Conservation (phyloP, 1,140 invertebrate genomes). For the Telenomus remus region DNA sequence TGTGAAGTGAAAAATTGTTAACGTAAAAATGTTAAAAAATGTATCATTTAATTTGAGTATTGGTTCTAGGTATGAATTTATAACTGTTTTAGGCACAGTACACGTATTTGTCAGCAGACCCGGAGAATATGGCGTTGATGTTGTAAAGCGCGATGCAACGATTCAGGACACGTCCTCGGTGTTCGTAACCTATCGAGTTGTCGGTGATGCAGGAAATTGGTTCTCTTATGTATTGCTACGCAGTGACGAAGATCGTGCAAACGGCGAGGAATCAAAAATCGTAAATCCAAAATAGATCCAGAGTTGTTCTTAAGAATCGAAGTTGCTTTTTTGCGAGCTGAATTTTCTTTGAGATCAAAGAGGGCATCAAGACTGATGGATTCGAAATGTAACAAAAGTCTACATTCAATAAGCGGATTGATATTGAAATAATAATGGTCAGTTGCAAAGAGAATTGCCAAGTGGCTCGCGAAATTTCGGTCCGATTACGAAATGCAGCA, state of each 20-base stretch:
- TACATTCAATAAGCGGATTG: too few species aligned
- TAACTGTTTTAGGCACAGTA: conserved; percentile 13
- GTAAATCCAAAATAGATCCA: conserved; percentile 63
- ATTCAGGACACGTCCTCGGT: conserved; percentile 54
- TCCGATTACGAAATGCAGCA: too few species aligned
- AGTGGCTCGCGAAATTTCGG: too few species aligned
- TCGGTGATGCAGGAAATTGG: conserved; percentile 75
- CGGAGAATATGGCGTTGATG: conserved; percentile 42
- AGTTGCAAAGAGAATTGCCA: too few species aligned
- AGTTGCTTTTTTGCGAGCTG: neutral
- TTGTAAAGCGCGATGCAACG: conserved; percentile 29
- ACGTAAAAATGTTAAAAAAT: neutral
- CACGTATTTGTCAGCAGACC: conserved; percentile 40
- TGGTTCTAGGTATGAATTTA: neutral
- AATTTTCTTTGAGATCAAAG: too few species aligned
- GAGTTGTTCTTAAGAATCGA: too few species aligned
- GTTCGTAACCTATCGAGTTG: conserved; percentile 61
- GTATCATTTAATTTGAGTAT: neutral
- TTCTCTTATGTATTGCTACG: conserved; percentile 76
- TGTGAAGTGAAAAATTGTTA: too few species aligned
- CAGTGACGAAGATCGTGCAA: conserved; percentile 68
- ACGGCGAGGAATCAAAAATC: conserved; percentile 60
- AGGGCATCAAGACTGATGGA: too few species aligned
- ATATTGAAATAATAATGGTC: too few species aligned
- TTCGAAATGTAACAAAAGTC: too few species aligned